Base-by-base conservation (phyloP, 1,140 invertebrate genomes). In the Pristionchus pacificus region DNA sequence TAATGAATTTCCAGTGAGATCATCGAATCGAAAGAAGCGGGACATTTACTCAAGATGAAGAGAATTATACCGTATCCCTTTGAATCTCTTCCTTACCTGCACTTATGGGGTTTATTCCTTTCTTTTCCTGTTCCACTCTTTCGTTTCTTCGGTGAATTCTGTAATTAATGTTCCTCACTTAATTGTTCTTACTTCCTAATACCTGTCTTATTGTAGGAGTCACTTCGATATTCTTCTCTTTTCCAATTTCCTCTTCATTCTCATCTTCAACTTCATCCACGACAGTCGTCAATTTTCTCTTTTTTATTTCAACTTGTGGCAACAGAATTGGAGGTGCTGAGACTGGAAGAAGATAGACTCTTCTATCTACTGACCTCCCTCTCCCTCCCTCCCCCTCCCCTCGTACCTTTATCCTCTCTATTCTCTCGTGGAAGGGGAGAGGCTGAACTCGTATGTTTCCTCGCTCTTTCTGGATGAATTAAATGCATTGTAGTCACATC, bases 401-500 rank as follows among this genome's bases (percentile, higher is more conserved):
- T 25, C 55, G 3, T 24, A 60, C 29, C 13, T 60, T 60, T 13
- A 10, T 30, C 60, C 24, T 60, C n/a, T 60, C 6, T 10, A 24
- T 6, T 27, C n/a, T 13, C 3, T 60, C 24, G 24, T 30, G 24
- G 62, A 60, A 3, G 60, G 24, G 29, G 60, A 27, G 29, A 27
- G 24, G 60, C 3, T 60, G 24, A 27, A 27, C 24, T 60, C 6
- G 60, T 10, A 30, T 31, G 25, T n/a, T 49, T 15, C 27, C 38
- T 38, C 19, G 13, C 24, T 15, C 33, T 38, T 55, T 66, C 65
- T 24, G 65, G 65, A 55, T 66, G 32, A 38, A 29, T 38, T n/a
- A 57, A 55, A 57, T 55, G 32, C 32, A 66, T n/a, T 24, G 65
- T 29, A 13, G 65, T 49, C 2, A 66, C 30, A 57, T 66, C 65